A percentile compares a stretch with the other conserved stretches of the same genome.
phyloP scores from a whole-genome alignment of 2,888 invertebrate species.

The Lithodes maja region DNA sequence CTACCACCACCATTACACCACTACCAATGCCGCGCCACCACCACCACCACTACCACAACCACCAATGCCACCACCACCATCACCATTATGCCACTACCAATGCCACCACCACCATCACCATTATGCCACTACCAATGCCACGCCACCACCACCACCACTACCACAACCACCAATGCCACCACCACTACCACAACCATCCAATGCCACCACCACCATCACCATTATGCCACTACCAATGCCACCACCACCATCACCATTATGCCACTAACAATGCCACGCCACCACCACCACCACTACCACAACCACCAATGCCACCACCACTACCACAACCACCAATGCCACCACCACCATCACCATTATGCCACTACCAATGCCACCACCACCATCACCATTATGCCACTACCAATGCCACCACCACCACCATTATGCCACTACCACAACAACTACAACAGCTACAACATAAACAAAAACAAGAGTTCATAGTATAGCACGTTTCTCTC shows the following conservation, averaged over 20 bases:
- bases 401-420: neutral
- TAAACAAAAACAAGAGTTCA: too few relatives aligned
- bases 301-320: neutral
- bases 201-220: neutral
- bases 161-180: neutral
- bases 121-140: neutral
- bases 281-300: neutral
- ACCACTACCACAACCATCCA: neutral
- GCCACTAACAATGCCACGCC: neutral
- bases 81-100: neutral
- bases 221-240: neutral
- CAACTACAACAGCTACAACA: too few relatives aligned
- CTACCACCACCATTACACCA: neutral
- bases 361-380: neutral
- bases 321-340: neutral
- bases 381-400: neutral
- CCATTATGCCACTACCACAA: neutral
- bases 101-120: too few relatives aligned
- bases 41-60: neutral
- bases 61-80: conserved; percentile 9
- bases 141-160: neutral
- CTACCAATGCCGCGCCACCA: neutral
- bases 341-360: neutral
- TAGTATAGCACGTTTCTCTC: too few relatives aligned
- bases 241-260: neutral